Conservation (phyloP, 2,888 invertebrate species). For the Coleophora deauratella region DNA sequence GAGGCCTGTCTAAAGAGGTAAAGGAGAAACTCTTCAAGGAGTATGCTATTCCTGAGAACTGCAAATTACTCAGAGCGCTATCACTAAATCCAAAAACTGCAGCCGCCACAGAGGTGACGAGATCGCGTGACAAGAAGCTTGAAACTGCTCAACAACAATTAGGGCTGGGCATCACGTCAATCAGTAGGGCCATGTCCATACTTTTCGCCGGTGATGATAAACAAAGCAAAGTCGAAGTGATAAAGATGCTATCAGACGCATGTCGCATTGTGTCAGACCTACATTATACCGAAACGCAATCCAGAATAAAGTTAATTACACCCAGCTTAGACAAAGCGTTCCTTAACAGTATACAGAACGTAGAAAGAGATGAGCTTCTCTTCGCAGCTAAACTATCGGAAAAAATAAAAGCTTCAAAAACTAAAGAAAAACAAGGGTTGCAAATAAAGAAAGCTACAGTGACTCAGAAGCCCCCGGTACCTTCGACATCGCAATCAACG, state of each 20-base stretch:
- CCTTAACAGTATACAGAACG: neutral
- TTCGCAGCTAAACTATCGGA: slow-evolving; percentile 6
- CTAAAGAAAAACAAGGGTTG: slow-evolving; percentile 1
- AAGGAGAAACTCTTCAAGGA: too few species aligned
- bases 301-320: slow-evolving; percentile 3
- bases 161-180: slow-evolving; percentile 4
- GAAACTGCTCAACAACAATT: slow-evolving; percentile 10
- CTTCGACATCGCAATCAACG: slow-evolving; percentile 9
- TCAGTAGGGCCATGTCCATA: neutral
- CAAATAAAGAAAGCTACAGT: neutral
- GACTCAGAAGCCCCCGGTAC: too few species aligned
- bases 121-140: slow-evolving; percentile 4
- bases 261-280: slow-evolving; percentile 7
- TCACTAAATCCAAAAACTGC: slow-evolving; percentile 14
- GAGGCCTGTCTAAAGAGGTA: slow-evolving; percentile 9
- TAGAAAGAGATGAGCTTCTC: slow-evolving; percentile 7
- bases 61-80: too few species aligned
- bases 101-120: slow-evolving; percentile 4
- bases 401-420: slow-evolving; percentile 8
- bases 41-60: too few species aligned
- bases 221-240: neutral
- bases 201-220: neutral
- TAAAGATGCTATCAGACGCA: slow-evolving; percentile 3
- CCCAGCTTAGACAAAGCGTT: slow-evolving; percentile 7
- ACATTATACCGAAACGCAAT: slow-evolving; percentile 1